Evolutionary conservation across 1,140 invertebrate genomes (phyloP).

Genomic region (Spodoptera litura): DNA sequence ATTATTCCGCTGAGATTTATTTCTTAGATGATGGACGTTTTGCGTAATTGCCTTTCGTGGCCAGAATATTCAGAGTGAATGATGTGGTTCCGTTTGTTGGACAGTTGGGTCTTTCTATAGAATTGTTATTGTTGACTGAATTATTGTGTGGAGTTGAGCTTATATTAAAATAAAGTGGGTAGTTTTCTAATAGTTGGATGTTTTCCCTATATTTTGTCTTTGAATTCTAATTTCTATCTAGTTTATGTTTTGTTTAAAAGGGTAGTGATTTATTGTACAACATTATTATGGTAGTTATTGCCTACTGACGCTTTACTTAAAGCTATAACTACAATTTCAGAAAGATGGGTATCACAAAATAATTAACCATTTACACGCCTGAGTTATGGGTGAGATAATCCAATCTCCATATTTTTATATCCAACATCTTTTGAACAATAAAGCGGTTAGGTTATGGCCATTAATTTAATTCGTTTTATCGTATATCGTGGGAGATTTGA

Average conservation of each 20-base stretch:
- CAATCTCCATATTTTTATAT: slow-evolving; percentile 27
- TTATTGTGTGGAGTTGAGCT: too few relatives aligned
- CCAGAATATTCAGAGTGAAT: slow-evolving; percentile 4
- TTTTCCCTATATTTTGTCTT: too few relatives aligned
- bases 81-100: slow-evolving; percentile 11
- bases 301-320: not conserved
- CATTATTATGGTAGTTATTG: not conserved
- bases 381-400: slow-evolving; percentile 39
- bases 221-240: too few relatives aligned
- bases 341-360: slow-evolving; percentile 13
- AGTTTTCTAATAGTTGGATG: too few relatives aligned
- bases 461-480: slow-evolving; percentile 36
- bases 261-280: too few relatives aligned
- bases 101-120: not conserved
- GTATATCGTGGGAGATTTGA: slow-evolving; percentile 20
- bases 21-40: slow-evolving; percentile 19
- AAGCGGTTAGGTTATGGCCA: slow-evolving; percentile 17
- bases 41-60: slow-evolving; percentile 33
- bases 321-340: not conserved
- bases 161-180: too few relatives aligned
- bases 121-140: too few relatives aligned
- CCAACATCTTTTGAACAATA: slow-evolving; percentile 32
- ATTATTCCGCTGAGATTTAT: slow-evolving; percentile 22
- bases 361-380: slow-evolving; percentile 16
- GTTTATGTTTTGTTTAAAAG: too few relatives aligned